Conservation (phyloP, 2,797 vertebrate genomes). For the Distichodus sexfasciatus region DNA sequence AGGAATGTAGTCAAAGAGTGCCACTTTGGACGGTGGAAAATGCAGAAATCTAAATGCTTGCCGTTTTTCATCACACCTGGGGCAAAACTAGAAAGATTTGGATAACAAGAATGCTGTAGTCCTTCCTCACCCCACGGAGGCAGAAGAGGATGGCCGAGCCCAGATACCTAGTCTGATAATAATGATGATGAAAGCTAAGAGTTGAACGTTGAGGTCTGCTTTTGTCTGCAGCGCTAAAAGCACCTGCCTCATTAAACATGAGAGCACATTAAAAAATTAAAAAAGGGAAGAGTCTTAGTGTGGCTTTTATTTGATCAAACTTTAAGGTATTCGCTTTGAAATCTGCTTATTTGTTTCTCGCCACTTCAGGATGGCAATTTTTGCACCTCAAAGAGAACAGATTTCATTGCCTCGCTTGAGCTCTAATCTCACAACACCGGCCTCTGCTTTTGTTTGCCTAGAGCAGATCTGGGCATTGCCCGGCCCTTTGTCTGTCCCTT, state of each 20-base stretch:
- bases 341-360: conserved; percentile 33
- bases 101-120: too few species aligned
- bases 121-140: too few species aligned
- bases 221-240: neutral
- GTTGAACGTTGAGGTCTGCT: neutral
- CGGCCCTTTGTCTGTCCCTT: too few species aligned
- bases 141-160: neutral
- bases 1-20: too few species aligned
- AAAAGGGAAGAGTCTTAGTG: conserved; percentile 13
- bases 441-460: conserved; percentile 7
- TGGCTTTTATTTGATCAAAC: conserved; percentile 51
- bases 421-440: conserved; percentile 31
- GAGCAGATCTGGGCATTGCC: too few species aligned
- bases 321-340: conserved; percentile 50
- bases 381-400: conserved; percentile 58
- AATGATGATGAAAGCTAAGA: too few species aligned
- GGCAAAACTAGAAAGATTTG: too few species aligned
- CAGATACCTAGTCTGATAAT: too few species aligned
- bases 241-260: neutral
- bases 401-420: conserved; percentile 21
- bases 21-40: too few species aligned
- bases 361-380: conserved; percentile 53
- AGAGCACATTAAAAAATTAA: conserved; percentile 19
- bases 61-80: too few species aligned
- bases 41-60: too few species aligned